These are phyloP conservation scores for Psilopogon haemacephalus DNA, from an alignment of 2,113 vertebrate genomes.

Conservation along the genomic window DNA sequence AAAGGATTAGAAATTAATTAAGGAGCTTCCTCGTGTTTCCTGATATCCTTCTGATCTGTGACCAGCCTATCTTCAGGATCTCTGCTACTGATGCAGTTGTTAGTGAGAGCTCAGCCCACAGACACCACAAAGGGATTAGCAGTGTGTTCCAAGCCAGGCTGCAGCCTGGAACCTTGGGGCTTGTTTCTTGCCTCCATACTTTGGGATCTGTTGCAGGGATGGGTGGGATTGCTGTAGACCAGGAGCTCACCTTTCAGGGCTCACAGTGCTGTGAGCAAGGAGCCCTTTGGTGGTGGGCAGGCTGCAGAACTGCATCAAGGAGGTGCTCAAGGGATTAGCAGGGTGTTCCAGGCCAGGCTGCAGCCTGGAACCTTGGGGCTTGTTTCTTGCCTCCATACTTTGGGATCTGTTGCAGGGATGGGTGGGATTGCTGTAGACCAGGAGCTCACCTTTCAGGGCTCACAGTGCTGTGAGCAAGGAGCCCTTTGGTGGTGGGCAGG, in stretches of 20 bases:
- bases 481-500: neutral
- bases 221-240: neutral
- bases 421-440: neutral
- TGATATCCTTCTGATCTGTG: conserved; percentile 59
- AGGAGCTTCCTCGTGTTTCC: conserved; percentile 57
- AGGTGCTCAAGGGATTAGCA: neutral
- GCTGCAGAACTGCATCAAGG: too few relatives aligned
- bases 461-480: fast-evolving
- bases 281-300: neutral
- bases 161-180: neutral
- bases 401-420: neutral
- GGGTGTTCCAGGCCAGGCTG: neutral
- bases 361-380: neutral
- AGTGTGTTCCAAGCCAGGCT: neutral
- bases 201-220: neutral
- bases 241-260: neutral
- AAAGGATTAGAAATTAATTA: conserved; percentile 74
- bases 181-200: neutral
- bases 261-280: fast-evolving
- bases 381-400: neutral
- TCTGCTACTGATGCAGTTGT: neutral
- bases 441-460: neutral
- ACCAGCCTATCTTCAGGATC: conserved; percentile 30
- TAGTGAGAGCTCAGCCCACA: conserved; percentile 11
- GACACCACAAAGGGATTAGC: conserved; percentile 21